A percentile compares a stretch with the other conserved stretches of the same genome.
phyloP scores from a whole-genome alignment of 2,888 invertebrate species.

The Rugalucina vietnamica region DNA sequence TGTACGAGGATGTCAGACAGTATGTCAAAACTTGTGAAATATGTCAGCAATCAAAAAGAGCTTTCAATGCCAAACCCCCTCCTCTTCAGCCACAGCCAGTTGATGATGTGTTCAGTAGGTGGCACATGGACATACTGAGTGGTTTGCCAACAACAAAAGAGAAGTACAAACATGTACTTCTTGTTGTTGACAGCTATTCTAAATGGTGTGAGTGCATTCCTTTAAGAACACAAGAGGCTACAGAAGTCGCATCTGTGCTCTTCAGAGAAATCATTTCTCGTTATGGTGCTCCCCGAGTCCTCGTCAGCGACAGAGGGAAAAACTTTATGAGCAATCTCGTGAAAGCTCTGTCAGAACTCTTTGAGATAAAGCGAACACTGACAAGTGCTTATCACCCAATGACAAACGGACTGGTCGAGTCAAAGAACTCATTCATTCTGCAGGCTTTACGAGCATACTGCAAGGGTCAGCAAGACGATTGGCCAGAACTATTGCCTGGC shows the following conservation, averaged over 20 bases:
- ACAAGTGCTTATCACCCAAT: constrained; percentile 57
- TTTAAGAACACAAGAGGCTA: constrained; percentile 26
- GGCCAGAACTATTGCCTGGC: constrained; percentile 47
- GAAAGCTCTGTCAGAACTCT: constrained; percentile 36
- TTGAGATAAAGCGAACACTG: constrained; percentile 20
- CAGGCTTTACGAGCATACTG: constrained; percentile 54
- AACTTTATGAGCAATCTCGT: constrained; percentile 51
- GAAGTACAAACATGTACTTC: constrained; percentile 47
- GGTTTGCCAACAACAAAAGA: constrained; percentile 44
- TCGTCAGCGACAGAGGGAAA: constrained; percentile 43
- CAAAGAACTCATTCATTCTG: constrained; percentile 52
- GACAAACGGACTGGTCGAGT: constrained; percentile 53
- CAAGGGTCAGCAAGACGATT: constrained; percentile 47
- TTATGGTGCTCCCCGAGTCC: constrained; percentile 34
- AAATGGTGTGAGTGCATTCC: constrained; percentile 55
- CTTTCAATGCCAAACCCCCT: constrained; percentile 28
- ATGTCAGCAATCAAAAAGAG: constrained; percentile 49
- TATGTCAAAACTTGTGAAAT: constrained; percentile 51
- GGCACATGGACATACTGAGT: constrained; percentile 58
- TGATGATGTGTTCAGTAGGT: constrained; percentile 30
- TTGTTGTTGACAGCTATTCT: constrained; percentile 55
- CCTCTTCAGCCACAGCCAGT: constrained; percentile 44
- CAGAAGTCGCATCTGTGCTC: constrained; percentile 44
- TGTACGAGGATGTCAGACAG: constrained; percentile 48
- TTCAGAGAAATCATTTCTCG: constrained; percentile 39